Evolutionary conservation across 2,113 vertebrate species (phyloP).

Genomic region (Charadrius vociferus): DNA sequence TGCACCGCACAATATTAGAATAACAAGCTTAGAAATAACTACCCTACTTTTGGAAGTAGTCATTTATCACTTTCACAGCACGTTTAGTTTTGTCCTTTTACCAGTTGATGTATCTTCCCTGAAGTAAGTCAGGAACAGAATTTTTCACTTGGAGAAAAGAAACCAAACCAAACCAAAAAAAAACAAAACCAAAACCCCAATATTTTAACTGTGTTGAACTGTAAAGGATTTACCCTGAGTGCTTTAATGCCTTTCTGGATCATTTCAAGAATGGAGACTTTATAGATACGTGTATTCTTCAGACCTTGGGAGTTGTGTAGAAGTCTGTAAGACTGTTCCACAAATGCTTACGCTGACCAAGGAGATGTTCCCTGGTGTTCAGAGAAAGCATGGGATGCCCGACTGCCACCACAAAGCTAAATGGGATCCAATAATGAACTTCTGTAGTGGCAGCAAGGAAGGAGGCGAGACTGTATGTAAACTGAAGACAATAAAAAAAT

Average conservation of each 20-base stretch:
- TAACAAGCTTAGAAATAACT: background rate
- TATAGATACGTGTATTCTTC: background rate
- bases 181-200: background rate
- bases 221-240: background rate
- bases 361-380: background rate
- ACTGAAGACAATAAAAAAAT: background rate
- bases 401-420: accelerated
- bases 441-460: background rate
- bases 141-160: background rate
- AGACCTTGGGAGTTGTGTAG: background rate
- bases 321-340: background rate
- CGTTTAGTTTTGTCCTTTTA: background rate
- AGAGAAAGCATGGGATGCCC: accelerated
- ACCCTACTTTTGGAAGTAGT: background rate
- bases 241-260: background rate
- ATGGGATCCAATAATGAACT: background rate
- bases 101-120: background rate
- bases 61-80: background rate
- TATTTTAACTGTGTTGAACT: background rate
- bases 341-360: background rate
- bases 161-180: background rate
- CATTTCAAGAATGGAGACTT: background rate
- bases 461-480: background rate
- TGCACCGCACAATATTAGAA: background rate
- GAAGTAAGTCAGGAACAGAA: background rate